Conservation (phyloP, 2,797 vertebrate genomes). For the Acomys russatus region DNA sequence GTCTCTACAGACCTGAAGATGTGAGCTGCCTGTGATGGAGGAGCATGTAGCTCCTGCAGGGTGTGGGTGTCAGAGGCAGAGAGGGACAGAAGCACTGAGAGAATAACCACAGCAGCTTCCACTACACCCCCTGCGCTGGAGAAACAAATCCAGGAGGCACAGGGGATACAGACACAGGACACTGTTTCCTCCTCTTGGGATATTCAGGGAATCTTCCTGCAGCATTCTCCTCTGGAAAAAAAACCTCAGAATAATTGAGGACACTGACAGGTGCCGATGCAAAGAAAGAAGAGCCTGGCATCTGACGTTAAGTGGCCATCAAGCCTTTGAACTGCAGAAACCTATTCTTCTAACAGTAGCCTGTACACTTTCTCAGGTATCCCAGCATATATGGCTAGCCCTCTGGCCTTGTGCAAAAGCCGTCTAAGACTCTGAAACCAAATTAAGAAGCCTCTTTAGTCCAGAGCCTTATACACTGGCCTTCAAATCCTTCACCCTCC, state of each 20-base stretch:
- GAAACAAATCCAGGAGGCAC: not conserved
- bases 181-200: not conserved
- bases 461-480: not conserved
- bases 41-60: not conserved
- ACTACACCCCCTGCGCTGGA: not conserved
- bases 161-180: not conserved
- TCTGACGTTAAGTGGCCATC: not conserved
- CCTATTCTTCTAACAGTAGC: not conserved
- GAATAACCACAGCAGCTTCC: not conserved
- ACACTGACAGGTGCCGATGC: not conserved
- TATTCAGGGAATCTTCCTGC: not conserved
- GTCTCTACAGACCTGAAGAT: not conserved
- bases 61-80: not conserved
- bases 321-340: not conserved
- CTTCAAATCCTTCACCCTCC: slow-evolving; percentile 65
- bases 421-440: slow-evolving; percentile 9
- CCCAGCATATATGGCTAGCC: accelerated
- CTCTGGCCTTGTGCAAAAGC: not conserved
- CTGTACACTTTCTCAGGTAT: not conserved
- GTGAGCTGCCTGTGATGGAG: not conserved
- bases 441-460: not conserved
- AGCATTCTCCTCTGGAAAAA: not conserved
- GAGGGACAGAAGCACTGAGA: not conserved
- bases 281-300: not conserved
- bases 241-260: not conserved